A percentile compares a stretch with the other conserved stretches of the same genome.
These are phyloP conservation scores for Toxotes chatareus DNA, from an alignment of 2,113 vertebrate genomes.

Conservation along the genomic window DNA sequence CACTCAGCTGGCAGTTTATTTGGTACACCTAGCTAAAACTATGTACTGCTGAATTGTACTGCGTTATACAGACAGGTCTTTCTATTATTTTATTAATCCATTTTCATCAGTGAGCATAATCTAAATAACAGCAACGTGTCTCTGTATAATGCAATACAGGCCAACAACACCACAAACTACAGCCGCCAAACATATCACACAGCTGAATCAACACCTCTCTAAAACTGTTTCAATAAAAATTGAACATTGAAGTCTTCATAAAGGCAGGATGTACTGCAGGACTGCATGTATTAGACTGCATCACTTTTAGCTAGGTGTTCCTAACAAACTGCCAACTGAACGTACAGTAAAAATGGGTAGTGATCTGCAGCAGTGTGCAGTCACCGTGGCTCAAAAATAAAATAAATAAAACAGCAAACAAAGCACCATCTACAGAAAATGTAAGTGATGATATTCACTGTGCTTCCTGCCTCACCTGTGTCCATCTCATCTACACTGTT, in stretches of 20 bases:
- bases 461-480: constrained; percentile 86
- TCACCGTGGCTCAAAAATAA: too few relatives aligned
- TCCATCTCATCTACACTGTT: constrained; percentile 99
- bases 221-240: too few relatives aligned
- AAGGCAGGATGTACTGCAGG: too few relatives aligned
- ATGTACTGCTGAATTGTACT: neutral
- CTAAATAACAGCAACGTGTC: neutral
- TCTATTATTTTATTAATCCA: neutral
- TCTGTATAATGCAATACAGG: neutral
- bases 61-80: neutral
- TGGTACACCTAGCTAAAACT: neutral
- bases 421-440: too few relatives aligned
- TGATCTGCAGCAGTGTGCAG: too few relatives aligned
- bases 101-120: neutral
- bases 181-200: too few relatives aligned
- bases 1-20: too few relatives aligned
- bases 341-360: neutral
- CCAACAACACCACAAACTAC: neutral
- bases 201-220: too few relatives aligned
- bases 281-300: too few relatives aligned
- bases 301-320: neutral
- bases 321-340: too few relatives aligned
- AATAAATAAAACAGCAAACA: too few relatives aligned
- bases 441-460: neutral
- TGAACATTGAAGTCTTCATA: too few relatives aligned